Evolutionary conservation across 2,113 vertebrate species (phyloP).

Genomic region (Mobula birostris): DNA sequence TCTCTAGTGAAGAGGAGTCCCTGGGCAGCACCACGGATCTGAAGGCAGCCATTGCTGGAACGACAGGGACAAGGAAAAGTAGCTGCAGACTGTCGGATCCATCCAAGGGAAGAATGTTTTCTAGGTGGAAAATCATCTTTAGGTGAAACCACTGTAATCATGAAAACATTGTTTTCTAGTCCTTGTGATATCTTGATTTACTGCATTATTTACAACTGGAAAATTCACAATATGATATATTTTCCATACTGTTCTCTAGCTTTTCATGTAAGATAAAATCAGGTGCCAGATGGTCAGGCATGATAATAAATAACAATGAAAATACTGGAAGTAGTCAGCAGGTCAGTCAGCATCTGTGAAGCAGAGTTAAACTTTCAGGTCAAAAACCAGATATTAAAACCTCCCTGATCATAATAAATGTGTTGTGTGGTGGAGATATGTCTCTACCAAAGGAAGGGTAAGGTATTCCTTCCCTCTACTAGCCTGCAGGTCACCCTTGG

Average conservation of each 20-base stretch:
- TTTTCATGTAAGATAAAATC: neutral
- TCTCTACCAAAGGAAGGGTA: no score
- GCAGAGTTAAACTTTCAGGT: no score
- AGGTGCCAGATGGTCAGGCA: neutral
- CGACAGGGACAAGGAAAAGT: neutral
- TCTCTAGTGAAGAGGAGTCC: slow-evolving; percentile 57
- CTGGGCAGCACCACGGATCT: slow-evolving; percentile 57
- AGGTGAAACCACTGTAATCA: neutral
- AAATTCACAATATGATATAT: neutral
- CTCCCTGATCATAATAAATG: neutral
- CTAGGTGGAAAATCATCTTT: neutral
- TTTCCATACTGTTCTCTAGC: neutral
- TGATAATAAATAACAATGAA: neutral
- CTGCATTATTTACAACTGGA: neutral
- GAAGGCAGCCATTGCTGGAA: slow-evolving; percentile 36
- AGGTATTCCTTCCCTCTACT: no score
- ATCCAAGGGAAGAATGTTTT: neutral
- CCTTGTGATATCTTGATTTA: neutral
- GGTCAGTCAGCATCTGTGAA: no score
- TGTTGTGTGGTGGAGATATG: no score
- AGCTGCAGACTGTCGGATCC: neutral
- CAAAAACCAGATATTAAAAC: no score
- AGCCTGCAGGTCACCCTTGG: no score
- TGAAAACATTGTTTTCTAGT: neutral
- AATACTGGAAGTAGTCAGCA: no score